Evolutionary conservation across 2,113 vertebrate genomes (phyloP), one percentile per base, ranked within the genome.

Genomic region (Lepus europaeus): DNA sequence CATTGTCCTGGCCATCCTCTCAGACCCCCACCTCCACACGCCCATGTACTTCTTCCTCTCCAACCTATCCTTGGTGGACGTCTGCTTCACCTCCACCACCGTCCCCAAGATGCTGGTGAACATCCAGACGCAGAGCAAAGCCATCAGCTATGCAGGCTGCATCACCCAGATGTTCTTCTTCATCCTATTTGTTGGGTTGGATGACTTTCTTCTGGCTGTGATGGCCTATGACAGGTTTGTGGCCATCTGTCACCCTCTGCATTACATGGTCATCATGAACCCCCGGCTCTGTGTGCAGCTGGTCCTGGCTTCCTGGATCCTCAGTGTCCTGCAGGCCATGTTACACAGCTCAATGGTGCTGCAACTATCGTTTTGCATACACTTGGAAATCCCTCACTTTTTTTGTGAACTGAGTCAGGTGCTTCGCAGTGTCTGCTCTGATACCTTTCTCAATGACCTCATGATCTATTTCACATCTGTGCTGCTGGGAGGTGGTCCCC

Each of bases 41-140:
- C 92, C 94, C 39, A 97, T 93, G 92, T 97, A 94, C 51, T 95
- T 95, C 53, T 93, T 95, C 87, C 90, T 97, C 36, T 66, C 56
- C 72, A 95, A 94, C 39, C 72, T 95, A 14, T 92, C 87, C 20
- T 80, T 89, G 10, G 89, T 89, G 10, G 91, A 97, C 49, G 86
- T 93, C 27, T 78, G 74, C 16, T 78, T 93, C 6, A 85, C 68
- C 2, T 91, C 96, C 17, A 90, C 72, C 8, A 93, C 83, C 8
- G 12, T 95, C 14, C 95, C 89, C 9, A 90, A 94, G 36, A 76
- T 95, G 94, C 86, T 95, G 4, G 1, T 51, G 16, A 95, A 95
- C 33, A 72, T 96, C 4, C 49, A 90, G 69, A 51, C 4, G 2
- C 72, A 91, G 17, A 96, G 45, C 39, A 76, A 82, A 68, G 39